These are phyloP conservation scores for Illadopsis cleaveri DNA, from an alignment of 2,113 vertebrate genomes.

Conservation along the genomic window DNA sequence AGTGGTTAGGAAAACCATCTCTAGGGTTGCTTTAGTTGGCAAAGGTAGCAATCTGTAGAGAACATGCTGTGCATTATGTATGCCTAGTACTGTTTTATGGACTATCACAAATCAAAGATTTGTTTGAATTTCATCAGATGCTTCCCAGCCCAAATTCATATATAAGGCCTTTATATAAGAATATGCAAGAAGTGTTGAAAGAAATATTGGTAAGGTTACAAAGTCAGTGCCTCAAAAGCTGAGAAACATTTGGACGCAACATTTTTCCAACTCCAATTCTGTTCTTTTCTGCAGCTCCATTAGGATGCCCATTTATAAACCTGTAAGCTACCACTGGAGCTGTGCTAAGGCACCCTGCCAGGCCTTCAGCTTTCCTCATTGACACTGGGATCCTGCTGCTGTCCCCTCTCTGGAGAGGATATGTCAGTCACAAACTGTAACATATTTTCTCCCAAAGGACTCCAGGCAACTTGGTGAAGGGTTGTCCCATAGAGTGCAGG, in stretches of 20 bases:
- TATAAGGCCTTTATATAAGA: background rate
- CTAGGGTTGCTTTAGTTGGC: background rate
- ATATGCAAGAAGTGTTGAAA: background rate
- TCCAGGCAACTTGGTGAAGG: background rate
- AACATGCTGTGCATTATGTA: background rate
- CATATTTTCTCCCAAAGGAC: background rate
- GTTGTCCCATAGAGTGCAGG: background rate
- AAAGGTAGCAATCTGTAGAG: background rate
- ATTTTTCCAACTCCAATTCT: background rate
- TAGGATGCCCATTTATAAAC: background rate
- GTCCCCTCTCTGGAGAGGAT: background rate
- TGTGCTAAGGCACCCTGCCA: background rate
- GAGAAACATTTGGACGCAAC: background rate
- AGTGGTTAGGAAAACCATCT: background rate
- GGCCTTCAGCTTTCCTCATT: background rate
- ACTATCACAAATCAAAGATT: background rate
- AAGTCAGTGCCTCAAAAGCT: background rate
- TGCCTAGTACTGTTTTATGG: background rate
- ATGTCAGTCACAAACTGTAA: background rate
- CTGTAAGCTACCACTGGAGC: background rate
- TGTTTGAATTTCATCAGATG: background rate
- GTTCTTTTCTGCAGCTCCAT: background rate
- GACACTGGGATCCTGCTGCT: background rate
- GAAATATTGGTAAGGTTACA: background rate
- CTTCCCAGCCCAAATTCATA: background rate